phyloP scores from a whole-genome alignment of 2,888 invertebrate species.

The Synanthedon tipuliformis region DNA sequence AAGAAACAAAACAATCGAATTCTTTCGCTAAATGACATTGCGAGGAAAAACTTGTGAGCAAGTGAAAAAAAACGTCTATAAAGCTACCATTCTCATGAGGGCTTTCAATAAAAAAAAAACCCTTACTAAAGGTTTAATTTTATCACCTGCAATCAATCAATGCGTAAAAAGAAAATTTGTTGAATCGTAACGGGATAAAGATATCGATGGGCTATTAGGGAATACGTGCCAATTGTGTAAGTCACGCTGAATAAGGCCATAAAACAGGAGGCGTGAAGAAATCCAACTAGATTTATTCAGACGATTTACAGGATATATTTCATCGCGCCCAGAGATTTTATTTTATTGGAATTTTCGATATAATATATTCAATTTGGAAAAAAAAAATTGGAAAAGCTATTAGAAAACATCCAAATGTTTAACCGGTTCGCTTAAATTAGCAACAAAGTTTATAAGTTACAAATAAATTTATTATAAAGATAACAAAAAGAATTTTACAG shows the following conservation, averaged over 20 bases:
- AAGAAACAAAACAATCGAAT: not conserved
- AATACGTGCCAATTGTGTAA: conserved; percentile 44
- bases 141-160: not conserved
- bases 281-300: conserved; percentile 30
- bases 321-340: conserved; percentile 13
- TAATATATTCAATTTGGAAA: conserved; percentile 9
- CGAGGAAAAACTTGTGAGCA: no score
- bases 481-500: no score
- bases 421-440: no score
- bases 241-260: conserved; percentile 39
- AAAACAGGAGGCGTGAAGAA: conserved; percentile 26
- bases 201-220: conserved; percentile 37
- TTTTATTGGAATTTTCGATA: conserved; percentile 24
- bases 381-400: no score
- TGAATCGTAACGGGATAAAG: conserved; percentile 18
- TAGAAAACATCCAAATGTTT: no score
- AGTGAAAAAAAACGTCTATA: no score
- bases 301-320: conserved; percentile 11
- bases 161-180: conserved; percentile 2
- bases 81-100: no score
- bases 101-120: no score
- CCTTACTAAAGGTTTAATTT: not conserved
- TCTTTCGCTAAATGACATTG: no score
- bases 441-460: no score
- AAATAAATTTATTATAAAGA: no score